Base-by-base conservation (phyloP, 2,888 invertebrate species). In the Scrobipalpa atriplicella region DNA sequence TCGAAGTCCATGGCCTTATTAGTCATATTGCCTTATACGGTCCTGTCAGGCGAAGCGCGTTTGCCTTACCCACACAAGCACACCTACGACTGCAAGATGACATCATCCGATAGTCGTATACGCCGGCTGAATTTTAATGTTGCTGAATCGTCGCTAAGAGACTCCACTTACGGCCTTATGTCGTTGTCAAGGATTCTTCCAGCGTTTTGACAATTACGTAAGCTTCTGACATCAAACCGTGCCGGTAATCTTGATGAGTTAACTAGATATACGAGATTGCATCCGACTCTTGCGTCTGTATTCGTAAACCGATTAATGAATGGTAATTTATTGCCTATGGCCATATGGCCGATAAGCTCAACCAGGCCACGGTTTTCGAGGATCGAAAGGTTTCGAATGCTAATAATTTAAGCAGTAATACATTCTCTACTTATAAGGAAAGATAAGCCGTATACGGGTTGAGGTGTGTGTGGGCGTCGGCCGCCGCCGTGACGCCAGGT, bases 11-110 rank as follows among this genome's bases (percentile, higher is more conserved):
- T 75, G 74, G 78, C 81, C 79, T 82, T 85, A 79, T 89, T 88
- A 89, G 86, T 88, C 87, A 87, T 85, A 88, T 88, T 82, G 78
- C 86, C 88, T 78, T 90, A 86, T 86, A 88, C 75, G 90, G 84
- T 75, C 75, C 78, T 83, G 82, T 84, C 78, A 77, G 70, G 74
- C 79, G 71, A 67, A 69, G 69, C 72, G 66, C 69, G 76, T 70
- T 76, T 71, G 78, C 77, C 79, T 79, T 79, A 81, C 80, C 80
- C 78, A 82, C 82, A 81, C 82, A 76, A 75, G 73, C 80, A 85
- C 87, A 81, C 84, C 81, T 77, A 82, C 82, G 71, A 70, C 69
- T 69, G 68, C 72, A 68, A 69, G 78, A 84, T 92, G 92, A 92
- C 89, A 89, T 92, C 92, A 92, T 86, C 75, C 75, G 65, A 74